Evolutionary conservation across 2,888 invertebrate genomes (phyloP).

Genomic region (Petrolisthes manimaculis): DNA sequence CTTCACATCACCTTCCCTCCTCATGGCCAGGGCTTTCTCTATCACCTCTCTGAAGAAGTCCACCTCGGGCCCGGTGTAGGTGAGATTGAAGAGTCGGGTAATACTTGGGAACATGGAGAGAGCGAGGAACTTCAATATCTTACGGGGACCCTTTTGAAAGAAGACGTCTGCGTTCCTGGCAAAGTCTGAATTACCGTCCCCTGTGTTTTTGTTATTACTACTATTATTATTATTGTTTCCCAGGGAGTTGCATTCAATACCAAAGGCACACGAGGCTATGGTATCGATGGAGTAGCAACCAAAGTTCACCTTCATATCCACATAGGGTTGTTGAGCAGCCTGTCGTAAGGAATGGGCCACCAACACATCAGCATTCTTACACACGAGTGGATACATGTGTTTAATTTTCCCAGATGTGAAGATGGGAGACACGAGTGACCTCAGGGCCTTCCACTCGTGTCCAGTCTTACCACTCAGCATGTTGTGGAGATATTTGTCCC

Average conservation of each 20-base stretch:
- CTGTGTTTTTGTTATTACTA: too few relatives aligned
- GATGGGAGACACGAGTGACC: constrained; percentile 20
- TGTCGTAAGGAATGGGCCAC: not conserved
- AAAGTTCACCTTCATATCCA: constrained; percentile 10
- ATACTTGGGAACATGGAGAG: too few relatives aligned
- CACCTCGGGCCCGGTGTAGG: not conserved
- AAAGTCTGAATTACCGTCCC: constrained; percentile 4
- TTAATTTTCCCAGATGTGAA: constrained; percentile 27
- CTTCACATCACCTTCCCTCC: not conserved
- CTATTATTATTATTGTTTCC: not conserved
- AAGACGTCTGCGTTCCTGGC: not conserved
- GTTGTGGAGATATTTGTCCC: not conserved
- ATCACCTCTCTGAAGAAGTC: constrained; percentile 21
- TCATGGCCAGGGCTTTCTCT: not conserved
- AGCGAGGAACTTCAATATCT: not conserved
- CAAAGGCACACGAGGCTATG: constrained; percentile 65
- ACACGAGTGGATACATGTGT: constrained; percentile 31
- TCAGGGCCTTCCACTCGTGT: constrained; percentile 16
- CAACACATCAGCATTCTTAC: constrained; percentile 19
- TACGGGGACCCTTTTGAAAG: not conserved
- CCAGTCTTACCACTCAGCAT: constrained; percentile 10
- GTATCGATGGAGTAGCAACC: constrained; percentile 60
- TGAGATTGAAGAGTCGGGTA: too few relatives aligned
- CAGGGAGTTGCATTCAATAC: constrained; percentile 53
- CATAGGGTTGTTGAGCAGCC: not conserved